Base-by-base conservation (phyloP, 2,113 vertebrate genomes). In the Acrocephalus arundinaceus region DNA sequence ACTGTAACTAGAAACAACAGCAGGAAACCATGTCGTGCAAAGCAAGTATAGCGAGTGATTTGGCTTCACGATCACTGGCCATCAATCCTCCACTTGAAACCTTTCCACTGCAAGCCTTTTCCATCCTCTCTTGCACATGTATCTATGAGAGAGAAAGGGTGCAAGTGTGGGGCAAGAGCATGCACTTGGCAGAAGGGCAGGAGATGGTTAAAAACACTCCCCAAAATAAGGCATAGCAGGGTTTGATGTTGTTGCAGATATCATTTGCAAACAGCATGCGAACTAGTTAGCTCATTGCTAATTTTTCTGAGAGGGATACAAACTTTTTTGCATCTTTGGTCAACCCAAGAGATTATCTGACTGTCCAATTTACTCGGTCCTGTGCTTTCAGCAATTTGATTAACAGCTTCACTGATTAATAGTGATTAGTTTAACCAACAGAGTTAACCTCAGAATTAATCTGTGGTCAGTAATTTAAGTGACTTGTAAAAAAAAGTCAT, bases 361-460 rank as follows among this genome's bases (percentile, higher is more conserved):
- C 54, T 88, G 57, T 71, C 75, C 75, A 93, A 67, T 94, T 94
- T 80, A 52, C 83, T 86, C 0, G 1, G 66, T 73, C 58, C 31
- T 81, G 25, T 75, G 76, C 65, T 95, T n/a, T 81, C 85, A 68
- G 85, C 39, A 74, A 82, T 95, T 95, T 97, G 97, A 98, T 97
- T 96, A 97, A 98, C 96, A 92, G 91, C 90, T 91, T 96, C 76
- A 66, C 79, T 97, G 96, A 97, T 98, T 98, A 97, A 96, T 88
- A 95, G 91, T 95, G 97, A 98, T 96, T 97, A 88, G 82, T 97
- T 96, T 97, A 98, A 97, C 95, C 96, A 97, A 83, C 0, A 49
- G 91, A 93, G 87, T 96, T 95, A 95, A 92, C 97, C 97, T 97
- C 63, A 63, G 91, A 97, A 97, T 95, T 96, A 96, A 93, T 94